Base-by-base conservation (phyloP, 2,888 invertebrate genomes). In the Morpho achilles region DNA sequence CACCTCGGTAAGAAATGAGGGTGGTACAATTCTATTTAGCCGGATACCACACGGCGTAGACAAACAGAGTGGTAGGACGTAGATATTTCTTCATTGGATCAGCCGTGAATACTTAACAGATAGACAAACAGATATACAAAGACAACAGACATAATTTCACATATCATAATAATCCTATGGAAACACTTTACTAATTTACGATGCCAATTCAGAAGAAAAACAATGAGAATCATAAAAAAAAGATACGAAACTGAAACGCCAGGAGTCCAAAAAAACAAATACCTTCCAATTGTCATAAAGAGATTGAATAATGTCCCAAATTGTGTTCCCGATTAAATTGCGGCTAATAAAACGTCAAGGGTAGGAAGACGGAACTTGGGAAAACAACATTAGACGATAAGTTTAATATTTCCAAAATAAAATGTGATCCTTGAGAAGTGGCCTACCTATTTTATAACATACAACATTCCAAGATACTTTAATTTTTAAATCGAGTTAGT, bases 331-430 rank as follows among this genome's bases (percentile, higher is more conserved):
- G 41, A 55, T 60, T 51, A 57, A 54, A 60, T 53, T 46, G 60
- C 22, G 51, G 48, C 49, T 45, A 60, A 58, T 58, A 50, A 60
- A 61, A 60, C 40, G 57, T 60, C 49, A 53, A 52, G 55, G 44
- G 57, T 49, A 52, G 50, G 50, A 47, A 22, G 54, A 41, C 49
- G 8, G 42, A 23, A 5, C 32, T 32, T 32, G 32, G 40, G 23
- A 56, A 32, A 39, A 50, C 8, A 49, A 56, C 23, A 45, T 44
- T 32, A 42, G 44, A 39, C 44, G 45, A 44, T 32, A 44, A 52
- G 52, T 52, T 52, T 52, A 52, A 52, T 52, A 52, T 45, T 45
- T 52, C 52, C 10, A 39, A 52, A 52, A 52, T 45, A 39, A 45
- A 45, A 39, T 45, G 52, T 52, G 52, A 45, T 45, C n/a, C 44